phyloP scores from a whole-genome alignment of 2,888 invertebrate genomes.

The Lutraria lutraria region DNA sequence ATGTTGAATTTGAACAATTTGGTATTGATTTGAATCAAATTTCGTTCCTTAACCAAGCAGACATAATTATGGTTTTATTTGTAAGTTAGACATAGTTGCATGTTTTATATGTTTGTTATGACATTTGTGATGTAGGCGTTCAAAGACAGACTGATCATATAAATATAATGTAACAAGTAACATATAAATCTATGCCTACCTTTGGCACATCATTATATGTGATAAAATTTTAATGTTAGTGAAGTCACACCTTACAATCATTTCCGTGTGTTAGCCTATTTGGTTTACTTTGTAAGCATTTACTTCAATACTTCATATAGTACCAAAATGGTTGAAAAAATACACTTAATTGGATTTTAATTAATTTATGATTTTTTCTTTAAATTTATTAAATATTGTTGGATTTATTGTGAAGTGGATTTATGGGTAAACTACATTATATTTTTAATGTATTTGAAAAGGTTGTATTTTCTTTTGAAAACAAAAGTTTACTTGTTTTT shows the following conservation, averaged over 20 bases:
- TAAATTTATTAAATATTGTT: neutral
- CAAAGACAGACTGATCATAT: neutral
- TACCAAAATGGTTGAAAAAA: too few species aligned
- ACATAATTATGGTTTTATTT: neutral
- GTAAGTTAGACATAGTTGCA: neutral
- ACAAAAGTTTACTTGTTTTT: neutral
- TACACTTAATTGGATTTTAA: neutral
- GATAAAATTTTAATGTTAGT: neutral
- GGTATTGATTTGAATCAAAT: neutral
- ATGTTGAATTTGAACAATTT: neutral
- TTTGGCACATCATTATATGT: neutral
- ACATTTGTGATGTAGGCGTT: neutral
- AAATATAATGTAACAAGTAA: neutral
- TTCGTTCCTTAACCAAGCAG: neutral
- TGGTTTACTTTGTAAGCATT: too few species aligned
- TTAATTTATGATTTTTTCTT: neutral
- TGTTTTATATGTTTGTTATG: neutral
- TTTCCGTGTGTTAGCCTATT: neutral
- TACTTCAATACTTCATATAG: too few species aligned
- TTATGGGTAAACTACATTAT: neutral
- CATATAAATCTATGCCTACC: neutral
- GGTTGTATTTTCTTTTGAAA: neutral
- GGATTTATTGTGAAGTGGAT: neutral
- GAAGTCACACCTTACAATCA: neutral
- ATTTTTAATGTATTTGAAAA: neutral